These are phyloP conservation scores for Hylaea fasciaria DNA, from an alignment of 2,888 invertebrate species.

Conservation along the genomic window DNA sequence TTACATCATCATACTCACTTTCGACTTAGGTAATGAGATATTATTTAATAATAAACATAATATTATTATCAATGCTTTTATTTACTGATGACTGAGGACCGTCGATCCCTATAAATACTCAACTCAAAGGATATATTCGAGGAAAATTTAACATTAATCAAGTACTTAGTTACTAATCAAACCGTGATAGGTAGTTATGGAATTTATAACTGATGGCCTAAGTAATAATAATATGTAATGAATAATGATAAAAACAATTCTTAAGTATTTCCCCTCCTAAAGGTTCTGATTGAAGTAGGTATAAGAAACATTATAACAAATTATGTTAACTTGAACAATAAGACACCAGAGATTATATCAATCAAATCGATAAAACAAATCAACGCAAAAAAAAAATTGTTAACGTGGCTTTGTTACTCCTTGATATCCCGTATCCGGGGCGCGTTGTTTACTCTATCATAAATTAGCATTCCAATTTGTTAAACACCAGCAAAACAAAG, in stretches of 20 bases:
- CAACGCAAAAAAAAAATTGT: conserved; percentile 6
- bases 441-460: conserved; percentile 4
- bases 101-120: too few relatives aligned
- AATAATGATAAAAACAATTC: too few relatives aligned
- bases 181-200: too few relatives aligned
- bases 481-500: conserved; percentile 14
- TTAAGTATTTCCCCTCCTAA: too few relatives aligned
- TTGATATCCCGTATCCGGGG: conserved; percentile 40
- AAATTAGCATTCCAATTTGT: conserved; percentile 20
- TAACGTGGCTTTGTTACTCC: conserved; percentile 7
- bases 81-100: not conserved
- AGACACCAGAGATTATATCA: not conserved
- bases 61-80: not conserved
- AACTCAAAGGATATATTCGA: too few relatives aligned
- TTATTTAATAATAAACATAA: conserved; percentile 8
- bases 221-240: too few relatives aligned
- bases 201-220: too few relatives aligned
- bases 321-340: not conserved
- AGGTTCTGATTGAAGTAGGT: too few relatives aligned
- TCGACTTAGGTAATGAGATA: conserved; percentile 49
- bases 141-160: too few relatives aligned
- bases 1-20: conserved; percentile 60
- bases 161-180: too few relatives aligned
- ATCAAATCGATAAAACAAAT: conserved; percentile 5
- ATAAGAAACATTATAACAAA: too few relatives aligned